Evolutionary conservation across 2,797 vertebrate species (phyloP).

Genomic region (Aplochiton taeniatus): DNA sequence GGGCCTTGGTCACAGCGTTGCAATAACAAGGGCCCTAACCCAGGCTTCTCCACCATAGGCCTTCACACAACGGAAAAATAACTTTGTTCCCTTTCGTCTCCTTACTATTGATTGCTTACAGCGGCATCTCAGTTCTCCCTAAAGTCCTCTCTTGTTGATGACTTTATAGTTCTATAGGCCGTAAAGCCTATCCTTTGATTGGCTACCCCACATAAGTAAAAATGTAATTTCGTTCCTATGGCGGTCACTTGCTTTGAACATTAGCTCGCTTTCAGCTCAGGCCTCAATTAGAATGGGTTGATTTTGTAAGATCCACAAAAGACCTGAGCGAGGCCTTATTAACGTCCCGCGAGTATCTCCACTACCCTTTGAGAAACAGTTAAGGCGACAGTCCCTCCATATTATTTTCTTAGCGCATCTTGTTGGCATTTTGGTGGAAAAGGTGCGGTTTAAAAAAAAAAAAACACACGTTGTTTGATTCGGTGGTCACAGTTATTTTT

Average conservation of each 20-base stretch:
- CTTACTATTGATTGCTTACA: slow-evolving; percentile 45
- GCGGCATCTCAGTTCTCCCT: slow-evolving; percentile 74
- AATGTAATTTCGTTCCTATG: slow-evolving; percentile 76
- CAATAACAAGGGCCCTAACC: slow-evolving; percentile 35
- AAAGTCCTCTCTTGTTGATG: slow-evolving; percentile 77
- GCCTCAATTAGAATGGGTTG: slow-evolving; percentile 80
- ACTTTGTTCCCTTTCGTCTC: slow-evolving; percentile 37
- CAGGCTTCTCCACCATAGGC: slow-evolving; percentile 29
- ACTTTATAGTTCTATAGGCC: slow-evolving; percentile 78
- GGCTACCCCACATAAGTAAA: slow-evolving; percentile 66
- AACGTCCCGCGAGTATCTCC: slow-evolving; percentile 69
- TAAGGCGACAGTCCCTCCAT: slow-evolving; percentile 75
- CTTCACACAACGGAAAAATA: slow-evolving; percentile 41
- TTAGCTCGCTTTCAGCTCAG: slow-evolving; percentile 88
- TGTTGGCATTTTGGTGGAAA: slow-evolving; percentile 70
- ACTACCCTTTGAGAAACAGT: slow-evolving; percentile 72
- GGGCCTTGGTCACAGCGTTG: slow-evolving; percentile 24
- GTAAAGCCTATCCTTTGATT: slow-evolving; percentile 74
- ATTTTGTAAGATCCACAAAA: slow-evolving; percentile 83
- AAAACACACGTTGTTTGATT: slow-evolving; percentile 70
- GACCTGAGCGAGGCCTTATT: slow-evolving; percentile 70
- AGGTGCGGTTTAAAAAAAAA: too few relatives aligned
- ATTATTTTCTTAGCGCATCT: slow-evolving; percentile 78
- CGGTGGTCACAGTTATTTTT: slow-evolving; percentile 48
- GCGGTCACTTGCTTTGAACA: slow-evolving; percentile 83